Percentiles rank a stretch among this genome's conserved stretches.
These are phyloP conservation scores for Varanus komodoensis DNA, from an alignment of 2,113 vertebrate species.

Conservation along the genomic window DNA sequence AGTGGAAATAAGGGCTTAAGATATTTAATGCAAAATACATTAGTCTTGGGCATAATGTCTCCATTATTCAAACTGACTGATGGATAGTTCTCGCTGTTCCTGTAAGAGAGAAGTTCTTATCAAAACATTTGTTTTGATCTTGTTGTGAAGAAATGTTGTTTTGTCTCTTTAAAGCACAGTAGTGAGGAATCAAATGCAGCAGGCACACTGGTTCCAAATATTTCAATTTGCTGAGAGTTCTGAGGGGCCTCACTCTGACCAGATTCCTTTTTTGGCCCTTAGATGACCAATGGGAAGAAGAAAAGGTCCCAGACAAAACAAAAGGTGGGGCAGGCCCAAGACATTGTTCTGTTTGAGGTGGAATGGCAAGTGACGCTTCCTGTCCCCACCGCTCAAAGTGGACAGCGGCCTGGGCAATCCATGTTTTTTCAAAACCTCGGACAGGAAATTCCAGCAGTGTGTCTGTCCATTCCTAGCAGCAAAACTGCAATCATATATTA, in stretches of 20 bases:
- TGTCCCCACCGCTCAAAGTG: too few species aligned
- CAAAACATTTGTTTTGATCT: constrained; percentile 18
- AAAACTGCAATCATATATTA: too few species aligned
- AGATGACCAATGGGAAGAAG: not conserved
- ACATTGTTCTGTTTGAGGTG: not conserved
- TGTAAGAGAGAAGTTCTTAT: constrained; percentile 54
- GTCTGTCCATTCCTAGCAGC: too few species aligned
- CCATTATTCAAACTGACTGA: constrained; percentile 45
- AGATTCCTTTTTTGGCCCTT: not conserved
- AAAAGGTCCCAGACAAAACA: not conserved
- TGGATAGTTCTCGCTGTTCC: constrained; percentile 28
- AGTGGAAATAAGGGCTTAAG: constrained; percentile 56
- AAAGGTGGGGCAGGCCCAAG: not conserved
- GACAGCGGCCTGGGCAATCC: too few species aligned
- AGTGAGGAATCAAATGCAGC: not conserved
- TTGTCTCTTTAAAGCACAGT: not conserved
- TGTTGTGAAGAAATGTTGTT: not conserved
- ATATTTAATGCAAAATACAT: constrained; percentile 61
- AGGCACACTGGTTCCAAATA: not conserved
- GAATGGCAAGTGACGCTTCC: too few species aligned
- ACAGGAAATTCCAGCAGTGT: too few species aligned
- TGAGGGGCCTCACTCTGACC: not conserved
- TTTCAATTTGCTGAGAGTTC: not conserved
- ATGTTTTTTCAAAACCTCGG: too few species aligned
- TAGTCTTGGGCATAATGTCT: constrained; percentile 47